Evolutionary conservation across 1,140 invertebrate genomes (phyloP), one percentile per base, ranked within the genome.

Genomic region (Yoshiicerus persimilis): DNA sequence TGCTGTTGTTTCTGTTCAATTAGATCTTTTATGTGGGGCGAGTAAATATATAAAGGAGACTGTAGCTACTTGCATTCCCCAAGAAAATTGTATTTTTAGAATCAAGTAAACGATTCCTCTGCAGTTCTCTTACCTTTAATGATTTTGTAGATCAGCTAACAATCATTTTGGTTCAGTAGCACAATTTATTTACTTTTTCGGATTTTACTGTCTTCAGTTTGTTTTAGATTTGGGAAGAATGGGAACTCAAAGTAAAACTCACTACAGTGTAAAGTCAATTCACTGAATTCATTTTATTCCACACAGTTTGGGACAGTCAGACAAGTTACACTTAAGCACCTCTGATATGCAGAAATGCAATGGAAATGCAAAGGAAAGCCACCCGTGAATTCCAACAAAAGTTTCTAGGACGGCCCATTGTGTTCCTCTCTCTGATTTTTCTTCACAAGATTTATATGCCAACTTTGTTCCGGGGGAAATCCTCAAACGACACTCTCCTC

Each of bases 311-410:
- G 30, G 32, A 36, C 70, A 77, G 32, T 77, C 20, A 80, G 75
- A 80, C 16, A 34, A 34, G 32, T 80, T 70, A 30, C 25, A 16
- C 10, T 70, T 10, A 27, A 70, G 64, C 64, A 70, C 64, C 47
- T 56, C 47, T 27, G 64, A 70, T 70, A 70, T 30, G 27, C 27
- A 70, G 64, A 70, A 13, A 10, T 27, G 32, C 32, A 80, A 80
- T 80, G n/a, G 75, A 70, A 70, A 70, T 70, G 66, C 25, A 30
- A 80, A 38, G 75, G 34, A 80, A 38, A 80, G 75, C 75, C 75
- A 38, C 75, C 75, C 75, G 20, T 80, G 75, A 80, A 80, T 80
- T 80, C 13, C 75, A 80, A 32, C 75, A 36, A 80, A 80, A 80
- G 75, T 80, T 80, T 80, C 32, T 80, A 11, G 16, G 32, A 80